phyloP scores from a whole-genome alignment of 35 echinoderm and acorn worm genomes.

The Apostichopus parvimensis region DNA sequence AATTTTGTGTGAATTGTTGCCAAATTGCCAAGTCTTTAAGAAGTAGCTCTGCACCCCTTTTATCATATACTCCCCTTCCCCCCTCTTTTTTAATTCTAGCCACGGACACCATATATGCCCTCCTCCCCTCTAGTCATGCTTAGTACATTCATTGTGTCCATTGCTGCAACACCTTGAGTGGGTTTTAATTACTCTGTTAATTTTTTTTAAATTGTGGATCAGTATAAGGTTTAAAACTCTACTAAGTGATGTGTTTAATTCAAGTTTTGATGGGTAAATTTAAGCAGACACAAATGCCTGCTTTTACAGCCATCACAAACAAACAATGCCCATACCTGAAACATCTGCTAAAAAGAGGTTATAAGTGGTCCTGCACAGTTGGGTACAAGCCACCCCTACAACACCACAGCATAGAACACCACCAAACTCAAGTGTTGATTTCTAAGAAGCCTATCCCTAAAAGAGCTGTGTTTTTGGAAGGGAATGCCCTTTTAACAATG shows the following conservation, averaged over 20 bases:
- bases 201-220: neutral
- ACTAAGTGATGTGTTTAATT: neutral
- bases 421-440: too few relatives aligned
- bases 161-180: neutral
- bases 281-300: too few relatives aligned
- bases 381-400: too few relatives aligned
- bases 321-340: too few relatives aligned
- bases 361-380: too few relatives aligned
- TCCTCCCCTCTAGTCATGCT: neutral
- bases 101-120: neutral
- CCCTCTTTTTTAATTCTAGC: neutral
- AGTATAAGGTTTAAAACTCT: neutral
- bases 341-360: too few relatives aligned
- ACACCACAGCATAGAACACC: too few relatives aligned
- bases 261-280: neutral
- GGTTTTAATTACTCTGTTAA: neutral
- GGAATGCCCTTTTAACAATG: too few relatives aligned
- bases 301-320: too few relatives aligned
- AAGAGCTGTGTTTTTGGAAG: too few relatives aligned
- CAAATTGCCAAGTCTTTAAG: slow-evolving; percentile 57
- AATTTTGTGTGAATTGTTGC: slow-evolving; percentile 48
- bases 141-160: neutral
- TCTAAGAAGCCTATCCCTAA: too few relatives aligned
- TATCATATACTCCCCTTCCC: neutral
- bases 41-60: slow-evolving; percentile 4